phyloP scores from a whole-genome alignment of 1,140 invertebrate genomes.

The Panagrolaimus sp. region DNA sequence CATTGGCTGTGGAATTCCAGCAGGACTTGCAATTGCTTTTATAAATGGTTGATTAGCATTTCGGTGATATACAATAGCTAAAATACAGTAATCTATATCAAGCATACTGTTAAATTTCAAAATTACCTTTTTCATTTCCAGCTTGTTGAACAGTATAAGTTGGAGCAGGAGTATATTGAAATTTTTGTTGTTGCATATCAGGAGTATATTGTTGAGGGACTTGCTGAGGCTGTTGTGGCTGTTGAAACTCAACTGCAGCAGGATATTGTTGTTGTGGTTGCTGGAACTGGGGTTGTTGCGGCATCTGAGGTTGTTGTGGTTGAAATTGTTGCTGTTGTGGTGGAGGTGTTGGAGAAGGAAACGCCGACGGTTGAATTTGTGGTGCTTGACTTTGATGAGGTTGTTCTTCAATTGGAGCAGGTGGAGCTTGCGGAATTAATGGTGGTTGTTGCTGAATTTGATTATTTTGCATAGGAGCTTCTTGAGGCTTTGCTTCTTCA shows the following conservation, averaged over 20 bases:
- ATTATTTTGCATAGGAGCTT: no score
- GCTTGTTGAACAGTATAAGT: slow-evolving; percentile 11
- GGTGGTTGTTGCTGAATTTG: not conserved
- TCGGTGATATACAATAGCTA: slow-evolving; percentile 12
- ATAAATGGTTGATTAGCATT: slow-evolving; percentile 11
- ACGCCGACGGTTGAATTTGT: not conserved
- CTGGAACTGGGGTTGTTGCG: not conserved
- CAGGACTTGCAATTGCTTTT: slow-evolving; percentile 5
- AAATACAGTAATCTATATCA: not conserved
- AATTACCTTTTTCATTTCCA: not conserved
- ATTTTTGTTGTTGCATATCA: not conserved
- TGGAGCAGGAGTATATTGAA: slow-evolving; percentile 7
- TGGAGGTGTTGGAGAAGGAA: not conserved
- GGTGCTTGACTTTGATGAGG: not conserved
- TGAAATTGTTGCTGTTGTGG: not conserved
- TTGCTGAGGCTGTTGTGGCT: not conserved
- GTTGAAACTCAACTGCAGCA: not conserved
- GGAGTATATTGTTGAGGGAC: no score
- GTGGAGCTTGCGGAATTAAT: not conserved
- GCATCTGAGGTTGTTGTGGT: not conserved
- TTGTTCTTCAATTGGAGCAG: not conserved
- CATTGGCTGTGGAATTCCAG: not conserved
- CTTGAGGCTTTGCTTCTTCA: not conserved
- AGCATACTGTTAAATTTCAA: no score
- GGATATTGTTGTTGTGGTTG: no score